Evolutionary conservation across 2,113 vertebrate genomes (phyloP).

Genomic region (Sphaerodactylus townsendi): DNA sequence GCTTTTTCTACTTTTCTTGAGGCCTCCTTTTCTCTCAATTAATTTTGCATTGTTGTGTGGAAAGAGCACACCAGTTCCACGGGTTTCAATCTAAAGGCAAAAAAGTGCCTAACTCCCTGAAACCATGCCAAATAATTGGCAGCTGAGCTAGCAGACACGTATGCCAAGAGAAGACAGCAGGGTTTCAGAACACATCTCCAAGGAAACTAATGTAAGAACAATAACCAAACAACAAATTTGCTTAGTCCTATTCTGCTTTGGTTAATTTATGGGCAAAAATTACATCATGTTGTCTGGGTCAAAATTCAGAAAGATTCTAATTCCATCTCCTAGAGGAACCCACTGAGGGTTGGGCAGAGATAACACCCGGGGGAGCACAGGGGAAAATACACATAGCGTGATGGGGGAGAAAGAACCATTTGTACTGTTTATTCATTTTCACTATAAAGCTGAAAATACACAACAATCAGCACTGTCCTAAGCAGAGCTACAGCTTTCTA

Average conservation of each 20-base stretch:
- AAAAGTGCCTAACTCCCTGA: slow-evolving; percentile 51
- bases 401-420: slow-evolving; percentile 15
- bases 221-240: slow-evolving; percentile 60
- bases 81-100: slow-evolving; percentile 36
- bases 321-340: slow-evolving; percentile 56
- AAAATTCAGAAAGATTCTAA: slow-evolving; percentile 12
- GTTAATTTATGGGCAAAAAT: slow-evolving; percentile 65
- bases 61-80: slow-evolving; percentile 35
- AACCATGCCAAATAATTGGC: slow-evolving; percentile 47
- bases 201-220: slow-evolving; percentile 60
- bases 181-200: slow-evolving; percentile 58
- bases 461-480: too few species aligned
- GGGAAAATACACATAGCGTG: background rate
- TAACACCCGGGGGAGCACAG: slow-evolving; percentile 27
- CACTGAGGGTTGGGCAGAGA: slow-evolving; percentile 45
- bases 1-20: slow-evolving; percentile 10
- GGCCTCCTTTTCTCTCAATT: slow-evolving; percentile 16
- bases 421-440: background rate
- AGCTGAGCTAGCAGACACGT: slow-evolving; percentile 45
- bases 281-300: slow-evolving; percentile 16
- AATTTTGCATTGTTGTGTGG: slow-evolving; percentile 13
- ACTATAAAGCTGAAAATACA: background rate
- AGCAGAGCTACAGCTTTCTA: too few species aligned
- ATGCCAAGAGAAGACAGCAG: slow-evolving; percentile 46
- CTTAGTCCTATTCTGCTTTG: slow-evolving; percentile 53